A percentile compares a stretch with the other conserved stretches of the same genome.
These are phyloP conservation scores for Cephus spinipes DNA, from an alignment of 2,888 invertebrate genomes.

Conservation along the genomic window DNA sequence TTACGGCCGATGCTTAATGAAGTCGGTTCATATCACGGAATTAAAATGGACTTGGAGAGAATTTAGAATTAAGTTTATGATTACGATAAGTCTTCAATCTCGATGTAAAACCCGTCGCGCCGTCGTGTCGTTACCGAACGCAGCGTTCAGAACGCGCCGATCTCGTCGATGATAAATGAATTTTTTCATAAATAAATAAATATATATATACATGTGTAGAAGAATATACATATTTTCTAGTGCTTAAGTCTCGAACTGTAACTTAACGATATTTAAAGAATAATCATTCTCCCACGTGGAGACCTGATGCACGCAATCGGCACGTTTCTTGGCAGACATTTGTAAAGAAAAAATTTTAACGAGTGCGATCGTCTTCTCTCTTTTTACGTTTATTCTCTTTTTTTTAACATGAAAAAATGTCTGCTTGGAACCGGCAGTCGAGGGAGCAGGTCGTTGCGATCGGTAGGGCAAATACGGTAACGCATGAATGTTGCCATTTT, in stretches of 20 bases:
- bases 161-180: no score
- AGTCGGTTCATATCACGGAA: neutral
- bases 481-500: constrained; percentile 26
- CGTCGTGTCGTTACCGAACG: constrained; percentile 19
- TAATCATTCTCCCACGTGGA: no score
- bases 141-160: neutral
- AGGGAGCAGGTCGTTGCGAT: neutral
- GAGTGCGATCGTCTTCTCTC: neutral
- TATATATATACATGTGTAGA: no score
- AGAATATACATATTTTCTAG: no score
- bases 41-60: neutral
- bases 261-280: no score
- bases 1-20: neutral
- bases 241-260: no score
- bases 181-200: no score
- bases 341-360: no score
- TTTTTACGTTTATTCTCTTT: neutral
- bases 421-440: neutral
- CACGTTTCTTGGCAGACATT: no score
- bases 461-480: constrained; percentile 26
- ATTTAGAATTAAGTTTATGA: constrained; percentile 4
- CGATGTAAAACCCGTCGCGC: constrained; percentile 33
- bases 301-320: no score
- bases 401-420: neutral
- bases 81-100: constrained; percentile 32